Evolutionary conservation across 2,797 vertebrate species (phyloP), one percentile per base, ranked within the genome.

Genomic region (Liasis olivaceus): DNA sequence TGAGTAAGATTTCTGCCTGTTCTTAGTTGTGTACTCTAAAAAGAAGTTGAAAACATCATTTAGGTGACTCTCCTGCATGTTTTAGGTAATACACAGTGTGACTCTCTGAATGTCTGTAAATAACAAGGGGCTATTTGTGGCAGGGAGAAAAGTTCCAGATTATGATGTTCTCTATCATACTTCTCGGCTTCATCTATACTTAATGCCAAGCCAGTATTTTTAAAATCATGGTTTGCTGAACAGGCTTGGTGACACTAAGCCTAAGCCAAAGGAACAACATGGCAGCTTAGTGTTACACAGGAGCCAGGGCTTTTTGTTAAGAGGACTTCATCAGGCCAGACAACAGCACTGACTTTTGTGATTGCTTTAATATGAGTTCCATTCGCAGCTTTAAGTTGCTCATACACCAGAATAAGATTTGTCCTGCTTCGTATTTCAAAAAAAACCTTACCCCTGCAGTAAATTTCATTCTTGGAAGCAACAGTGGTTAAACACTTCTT

Each of bases 401-500:
- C 17, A 24, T 81, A 24, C 20, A 81, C 3, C 11, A 36, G 36
- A 7, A 15, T 54, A 3, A 81, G 36, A 56, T 91, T 22, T 2
- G 51, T 47, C 86, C 58, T 87, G 92, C 42, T 89, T 88, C 88
- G 91, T 66, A 90, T 90, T 91, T 90, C 69, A 20, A 31, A 56
- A 28, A 84, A 77, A 47, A 66, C 56, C 28, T 69, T 72, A 58
- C n/a, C 12, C 31, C 15, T 28, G 26, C 42, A 7, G 26, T 11
- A 91, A 26, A 66, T 88, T 87, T 36, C 58, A 31, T 51, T 86
- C 4, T 42, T 17, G 88, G 56, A 91, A 87, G 64, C 64, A 60
- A 62, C 72, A 87, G 72, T 3, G 7, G n/a, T 63, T 62, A 88
- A 88, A 59, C n/a, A 51, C 17, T n/a, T 86, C 56, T 12, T 28